A percentile compares a stretch with the other conserved stretches of the same genome.
These are phyloP conservation scores for Cottoperca gobio DNA, from an alignment of 2,797 vertebrate genomes.

Conservation along the genomic window DNA sequence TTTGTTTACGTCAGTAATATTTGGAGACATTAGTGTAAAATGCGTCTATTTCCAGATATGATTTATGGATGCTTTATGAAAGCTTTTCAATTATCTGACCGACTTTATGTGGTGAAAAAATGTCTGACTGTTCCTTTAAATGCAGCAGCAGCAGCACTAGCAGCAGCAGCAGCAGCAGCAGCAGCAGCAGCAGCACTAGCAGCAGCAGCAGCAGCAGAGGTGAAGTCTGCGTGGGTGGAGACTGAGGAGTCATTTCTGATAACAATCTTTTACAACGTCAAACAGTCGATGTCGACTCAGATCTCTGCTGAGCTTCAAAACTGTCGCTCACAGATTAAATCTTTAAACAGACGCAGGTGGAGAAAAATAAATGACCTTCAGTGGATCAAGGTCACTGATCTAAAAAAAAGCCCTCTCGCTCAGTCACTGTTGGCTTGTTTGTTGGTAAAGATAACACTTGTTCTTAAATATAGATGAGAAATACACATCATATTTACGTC, in stretches of 20 bases:
- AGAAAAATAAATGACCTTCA: neutral
- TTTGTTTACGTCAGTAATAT: neutral
- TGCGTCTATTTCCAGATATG: neutral
- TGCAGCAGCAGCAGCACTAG: neutral
- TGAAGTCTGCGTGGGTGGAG: neutral
- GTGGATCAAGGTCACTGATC: neutral
- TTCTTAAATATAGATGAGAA: neutral
- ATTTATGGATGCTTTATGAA: neutral
- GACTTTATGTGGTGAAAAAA: neutral
- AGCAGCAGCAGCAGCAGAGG: neutral
- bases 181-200: neutral
- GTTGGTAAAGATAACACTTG: neutral
- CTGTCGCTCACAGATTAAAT: neutral
- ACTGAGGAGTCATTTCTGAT: neutral
- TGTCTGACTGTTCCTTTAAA: neutral
- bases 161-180: neutral
- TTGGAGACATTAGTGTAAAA: neutral
- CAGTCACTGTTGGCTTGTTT: neutral
- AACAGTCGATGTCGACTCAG: neutral
- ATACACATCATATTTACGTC: neutral
- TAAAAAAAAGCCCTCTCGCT: neutral
- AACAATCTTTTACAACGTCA: neutral
- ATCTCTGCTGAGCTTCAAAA: neutral
- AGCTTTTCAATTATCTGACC: neutral
- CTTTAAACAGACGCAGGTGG: neutral